These are phyloP conservation scores for Asbolus verrucosus DNA, from an alignment of 1,140 invertebrate genomes.

Conservation along the genomic window DNA sequence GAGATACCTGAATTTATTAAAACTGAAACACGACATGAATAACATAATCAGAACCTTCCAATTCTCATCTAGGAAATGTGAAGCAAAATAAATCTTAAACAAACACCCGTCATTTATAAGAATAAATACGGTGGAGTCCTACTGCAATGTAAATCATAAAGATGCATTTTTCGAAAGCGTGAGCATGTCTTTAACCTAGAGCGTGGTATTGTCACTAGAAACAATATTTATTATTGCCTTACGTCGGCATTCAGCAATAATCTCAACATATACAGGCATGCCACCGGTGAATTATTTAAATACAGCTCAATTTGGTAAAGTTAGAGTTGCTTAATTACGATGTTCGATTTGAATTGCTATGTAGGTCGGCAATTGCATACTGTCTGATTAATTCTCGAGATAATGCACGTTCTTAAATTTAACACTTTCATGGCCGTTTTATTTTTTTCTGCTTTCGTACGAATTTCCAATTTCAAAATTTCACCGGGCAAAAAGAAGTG, in stretches of 20 bases:
- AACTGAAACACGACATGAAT: no score
- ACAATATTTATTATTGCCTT: conserved; percentile 38
- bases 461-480: conserved; percentile 49
- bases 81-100: no score
- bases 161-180: no score
- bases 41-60: no score
- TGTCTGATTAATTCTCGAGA: conserved; percentile 45
- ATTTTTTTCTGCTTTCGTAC: conserved; percentile 43
- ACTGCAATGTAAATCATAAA: no score
- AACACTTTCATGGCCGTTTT: conserved; percentile 47
- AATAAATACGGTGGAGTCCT: no score
- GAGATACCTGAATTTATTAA: no score
- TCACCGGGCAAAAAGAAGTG: conserved; percentile 16
- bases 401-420: conserved; percentile 46
- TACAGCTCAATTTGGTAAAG: conserved; percentile 59
- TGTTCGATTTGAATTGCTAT: conserved; percentile 58
- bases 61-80: no score
- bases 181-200: no score
- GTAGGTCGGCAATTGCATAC: conserved; percentile 57
- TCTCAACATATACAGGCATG: conserved; percentile 45
- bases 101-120: no score
- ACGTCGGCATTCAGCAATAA: conserved; percentile 48
- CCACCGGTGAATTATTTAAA: conserved; percentile 55
- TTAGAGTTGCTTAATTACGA: conserved; percentile 57
- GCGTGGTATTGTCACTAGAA: conserved; percentile 28